A percentile compares a stretch with the other conserved stretches of the same genome.
Evolutionary conservation across 2,888 invertebrate genomes (phyloP).

Genomic region (Iselma pallidipennis): DNA sequence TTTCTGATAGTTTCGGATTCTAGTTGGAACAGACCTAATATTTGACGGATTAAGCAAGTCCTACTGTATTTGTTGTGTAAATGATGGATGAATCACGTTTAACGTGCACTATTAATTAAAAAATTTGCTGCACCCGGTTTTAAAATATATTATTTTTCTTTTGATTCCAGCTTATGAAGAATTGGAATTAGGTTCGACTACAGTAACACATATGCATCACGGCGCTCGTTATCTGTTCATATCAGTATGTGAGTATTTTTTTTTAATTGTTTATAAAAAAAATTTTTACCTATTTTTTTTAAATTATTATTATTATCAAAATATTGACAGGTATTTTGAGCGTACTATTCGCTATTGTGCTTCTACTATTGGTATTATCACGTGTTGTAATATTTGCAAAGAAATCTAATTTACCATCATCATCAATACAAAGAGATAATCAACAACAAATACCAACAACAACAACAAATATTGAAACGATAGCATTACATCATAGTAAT

Average conservation of each 20-base stretch:
- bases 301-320: not conserved
- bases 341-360: constrained; percentile 49
- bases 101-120: too few relatives aligned
- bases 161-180: constrained; percentile 47
- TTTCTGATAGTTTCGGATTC: too few relatives aligned
- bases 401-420: constrained; percentile 37
- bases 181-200: constrained; percentile 44
- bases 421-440: constrained; percentile 33
- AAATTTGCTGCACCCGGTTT: not conserved
- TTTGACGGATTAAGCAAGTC: too few relatives aligned
- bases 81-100: too few relatives aligned
- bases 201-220: constrained; percentile 42
- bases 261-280: not conserved
- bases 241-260: constrained; percentile 49
- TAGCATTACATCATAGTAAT: constrained; percentile 35
- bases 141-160: not conserved
- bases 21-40: too few relatives aligned
- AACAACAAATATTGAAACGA: constrained; percentile 26
- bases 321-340: constrained; percentile 47
- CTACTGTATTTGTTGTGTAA: too few relatives aligned
- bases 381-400: constrained; percentile 51
- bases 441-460: constrained; percentile 36
- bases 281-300: not conserved
- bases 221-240: constrained; percentile 51
- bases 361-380: constrained; percentile 50